Evolutionary conservation across 1,140 invertebrate genomes (phyloP).

Genomic region (Trichonephila clavata): DNA sequence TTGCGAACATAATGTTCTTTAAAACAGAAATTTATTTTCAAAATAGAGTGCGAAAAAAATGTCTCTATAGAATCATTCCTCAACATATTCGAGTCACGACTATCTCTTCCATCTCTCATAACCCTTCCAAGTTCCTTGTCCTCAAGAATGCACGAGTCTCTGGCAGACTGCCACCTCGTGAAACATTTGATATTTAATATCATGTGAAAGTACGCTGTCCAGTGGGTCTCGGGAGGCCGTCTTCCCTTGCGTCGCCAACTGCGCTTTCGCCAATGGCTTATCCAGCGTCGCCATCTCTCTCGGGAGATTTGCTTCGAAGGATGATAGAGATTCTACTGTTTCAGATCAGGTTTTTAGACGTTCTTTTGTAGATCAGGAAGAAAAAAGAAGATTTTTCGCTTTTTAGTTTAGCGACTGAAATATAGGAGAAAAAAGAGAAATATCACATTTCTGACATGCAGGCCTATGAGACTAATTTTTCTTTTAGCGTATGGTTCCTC

Average conservation of each 20-base stretch:
- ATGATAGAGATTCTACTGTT: background rate
- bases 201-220: slow-evolving; percentile 14
- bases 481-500: background rate
- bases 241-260: background rate
- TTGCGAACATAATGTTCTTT: too few relatives aligned
- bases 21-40: too few relatives aligned
- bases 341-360: background rate
- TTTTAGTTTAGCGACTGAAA: background rate
- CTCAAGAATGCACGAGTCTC: background rate
- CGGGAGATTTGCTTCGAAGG: background rate
- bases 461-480: background rate
- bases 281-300: background rate
- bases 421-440: background rate
- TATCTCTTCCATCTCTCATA: background rate
- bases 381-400: background rate
- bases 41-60: too few relatives aligned
- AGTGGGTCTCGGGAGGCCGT: background rate
- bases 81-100: background rate
- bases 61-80: background rate
- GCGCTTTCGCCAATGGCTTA: background rate
- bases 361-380: background rate
- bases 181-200: slow-evolving; percentile 33
- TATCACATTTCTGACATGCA: background rate
- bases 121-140: background rate
- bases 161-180: background rate